Conservation (phyloP, 1,140 invertebrate species). For the Zaprionus africanus region DNA sequence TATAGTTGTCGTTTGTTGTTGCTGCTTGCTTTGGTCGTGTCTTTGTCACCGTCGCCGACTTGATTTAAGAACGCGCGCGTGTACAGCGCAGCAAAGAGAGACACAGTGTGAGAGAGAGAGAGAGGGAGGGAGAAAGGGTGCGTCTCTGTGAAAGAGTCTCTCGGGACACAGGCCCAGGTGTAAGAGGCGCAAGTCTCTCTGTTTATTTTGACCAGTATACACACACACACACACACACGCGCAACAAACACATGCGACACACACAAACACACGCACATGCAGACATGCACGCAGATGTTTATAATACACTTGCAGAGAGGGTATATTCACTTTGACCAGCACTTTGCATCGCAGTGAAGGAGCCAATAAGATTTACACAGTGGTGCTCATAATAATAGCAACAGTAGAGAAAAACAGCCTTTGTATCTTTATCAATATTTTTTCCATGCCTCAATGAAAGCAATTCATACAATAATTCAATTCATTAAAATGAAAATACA, state of each 20-base stretch:
- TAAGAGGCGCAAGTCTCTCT: slow-evolving; percentile 2
- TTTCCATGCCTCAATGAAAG: too few species aligned
- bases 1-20: slow-evolving; percentile 38
- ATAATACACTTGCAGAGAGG: not conserved
- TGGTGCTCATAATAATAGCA: too few species aligned
- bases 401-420: too few species aligned
- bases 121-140: not conserved
- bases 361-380: not conserved
- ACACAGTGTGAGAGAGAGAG: too few species aligned
- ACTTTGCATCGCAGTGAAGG: too few species aligned
- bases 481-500: too few species aligned
- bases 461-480: too few species aligned
- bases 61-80: slow-evolving; percentile 44
- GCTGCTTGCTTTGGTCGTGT: slow-evolving; percentile 21
- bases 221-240: not conserved
- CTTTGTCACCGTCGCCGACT: slow-evolving; percentile 40
- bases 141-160: slow-evolving; percentile 11
- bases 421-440: too few species aligned
- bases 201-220: slow-evolving; percentile 10
- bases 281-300: slow-evolving; percentile 2
- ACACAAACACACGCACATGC: not conserved
- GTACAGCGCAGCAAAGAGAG: slow-evolving; percentile 13
- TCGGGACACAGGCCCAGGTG: not conserved
- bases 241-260: not conserved
- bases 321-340: not conserved